Percentiles rank a stretch among this genome's conserved stretches.
Conservation (phyloP, 1,140 invertebrate species). For the Centruroides vittatus region DNA sequence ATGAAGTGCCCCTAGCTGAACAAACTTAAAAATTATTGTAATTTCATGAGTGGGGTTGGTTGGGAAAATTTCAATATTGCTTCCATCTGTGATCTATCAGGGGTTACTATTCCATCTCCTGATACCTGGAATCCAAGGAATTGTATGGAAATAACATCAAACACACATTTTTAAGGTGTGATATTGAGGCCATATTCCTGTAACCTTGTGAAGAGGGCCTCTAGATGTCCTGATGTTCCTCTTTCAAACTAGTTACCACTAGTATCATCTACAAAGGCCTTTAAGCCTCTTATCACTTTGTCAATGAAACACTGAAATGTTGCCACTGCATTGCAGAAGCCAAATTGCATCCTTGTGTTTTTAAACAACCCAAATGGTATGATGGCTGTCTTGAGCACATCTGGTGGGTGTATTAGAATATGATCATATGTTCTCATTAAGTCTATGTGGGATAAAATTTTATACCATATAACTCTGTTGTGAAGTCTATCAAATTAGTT, state of each 20-base stretch:
- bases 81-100: not conserved
- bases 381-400: constrained; percentile 18
- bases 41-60: constrained; percentile 23
- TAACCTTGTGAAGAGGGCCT: constrained; percentile 24
- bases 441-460: constrained; percentile 17
- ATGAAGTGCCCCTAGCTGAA: constrained; percentile 23
- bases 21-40: constrained; percentile 26
- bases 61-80: constrained; percentile 13
- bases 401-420: constrained; percentile 7
- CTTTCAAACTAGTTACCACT: constrained; percentile 24
- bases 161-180: constrained; percentile 14
- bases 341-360: constrained; percentile 19
- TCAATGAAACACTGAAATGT: constrained; percentile 16
- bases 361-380: constrained; percentile 20
- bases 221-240: constrained; percentile 27
- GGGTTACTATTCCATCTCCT: constrained; percentile 3
- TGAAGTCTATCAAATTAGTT: constrained; percentile 19
- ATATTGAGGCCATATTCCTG: constrained; percentile 20
- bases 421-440: constrained; percentile 17
- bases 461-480: constrained; percentile 1
- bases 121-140: constrained; percentile 9
- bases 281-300: constrained; percentile 9
- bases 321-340: not conserved
- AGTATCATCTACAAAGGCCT: constrained; percentile 39
- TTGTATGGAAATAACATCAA: not conserved